Evolutionary conservation across 2,113 vertebrate genomes (phyloP), one percentile per base, ranked within the genome.

Genomic region (Cheirogaleus medius): DNA sequence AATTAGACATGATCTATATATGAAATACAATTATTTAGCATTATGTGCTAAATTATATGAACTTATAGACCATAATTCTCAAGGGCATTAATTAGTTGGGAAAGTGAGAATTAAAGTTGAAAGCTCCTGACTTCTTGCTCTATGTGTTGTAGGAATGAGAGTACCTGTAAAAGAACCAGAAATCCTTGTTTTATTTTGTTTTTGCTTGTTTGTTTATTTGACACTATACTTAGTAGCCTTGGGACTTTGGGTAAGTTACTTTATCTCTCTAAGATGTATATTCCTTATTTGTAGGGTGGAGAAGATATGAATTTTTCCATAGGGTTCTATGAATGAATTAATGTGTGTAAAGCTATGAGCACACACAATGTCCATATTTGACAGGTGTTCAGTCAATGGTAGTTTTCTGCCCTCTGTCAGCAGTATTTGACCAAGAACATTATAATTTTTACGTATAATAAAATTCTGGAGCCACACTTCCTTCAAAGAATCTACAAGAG

Each of bases 281-380:
- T 74, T 76, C 44, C 23, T 86, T 93, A 58, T 88, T 82, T 97
- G 12, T 84, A 73, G 73, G 80, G 54, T 93, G 81, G 39, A 92
- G 56, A 84, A 84, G 74, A 64, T 83, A 63, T 44, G 23, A 21
- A 76, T 84, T 93, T 47, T 12, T 76, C n/a, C 42, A 47, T 80
- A 73, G 21, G 29, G 63, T 89, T 90, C n/a, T 86, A 4, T 73
- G 83, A 93, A 68, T 18, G 10, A 96, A 23, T 82, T n/a, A 52
- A 25, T 81, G 23, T 85, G 44, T 37, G 0, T 69, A 76, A 82
- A 90, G 29, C n/a, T 47, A 2, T 86, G 71, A 74, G 32, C 29
- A 29, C 37, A 20, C 54, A 71, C 29, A 44, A 3, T 37, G n/a
- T 68, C 49, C 29, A 6, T 37, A 52, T 81, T 58, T 66, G 39